Percentiles rank a stretch among this genome's conserved stretches.
phyloP scores from a whole-genome alignment of 2,888 invertebrate genomes.

The Drosophila lacicola region DNA sequence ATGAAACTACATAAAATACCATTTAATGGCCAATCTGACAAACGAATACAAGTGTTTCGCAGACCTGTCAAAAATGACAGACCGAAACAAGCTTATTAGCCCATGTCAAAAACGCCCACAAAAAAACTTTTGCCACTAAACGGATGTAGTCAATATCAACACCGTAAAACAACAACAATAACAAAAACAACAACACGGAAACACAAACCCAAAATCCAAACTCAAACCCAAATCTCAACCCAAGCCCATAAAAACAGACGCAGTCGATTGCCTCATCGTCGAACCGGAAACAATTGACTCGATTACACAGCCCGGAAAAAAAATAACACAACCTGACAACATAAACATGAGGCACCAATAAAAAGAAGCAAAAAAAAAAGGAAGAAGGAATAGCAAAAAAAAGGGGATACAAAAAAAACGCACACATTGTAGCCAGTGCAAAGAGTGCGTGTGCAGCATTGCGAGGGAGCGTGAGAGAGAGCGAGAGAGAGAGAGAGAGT shows the following conservation, averaged over 20 bases:
- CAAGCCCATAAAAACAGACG: conserved; percentile 70
- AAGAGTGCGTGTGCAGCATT: conserved; percentile 19
- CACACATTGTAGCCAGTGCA: conserved; percentile 47
- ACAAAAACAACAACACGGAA: conserved; percentile 29
- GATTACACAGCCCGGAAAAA: conserved; percentile 64
- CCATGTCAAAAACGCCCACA: conserved; percentile 70
- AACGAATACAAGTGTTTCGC: conserved; percentile 25
- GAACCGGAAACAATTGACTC: conserved; percentile 79
- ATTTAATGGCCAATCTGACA: conserved; percentile 27
- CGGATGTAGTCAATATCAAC: conserved; percentile 73
- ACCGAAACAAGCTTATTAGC: conserved; percentile 69
- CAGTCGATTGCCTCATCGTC: conserved; percentile 77
- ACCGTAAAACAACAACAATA: conserved; percentile 53
- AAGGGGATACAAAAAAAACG: conserved; percentile 4
- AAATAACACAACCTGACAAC: conserved; percentile 62
- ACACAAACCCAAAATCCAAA: conserved; percentile 38
- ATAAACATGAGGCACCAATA: conserved; percentile 72
- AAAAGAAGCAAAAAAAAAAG: conserved; percentile 50
- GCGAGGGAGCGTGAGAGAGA: neutral
- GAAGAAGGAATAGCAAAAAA: conserved; percentile 28
- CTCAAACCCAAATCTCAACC: conserved; percentile 36
- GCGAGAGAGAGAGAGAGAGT: neutral
- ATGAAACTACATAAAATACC: conserved; percentile 2
- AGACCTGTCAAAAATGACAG: conserved; percentile 59
- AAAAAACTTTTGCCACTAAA: conserved; percentile 35